Evolutionary conservation across 2,888 invertebrate species (phyloP), one percentile per base, ranked within the genome.

Genomic region (Drosophila nr. medialis): DNA sequence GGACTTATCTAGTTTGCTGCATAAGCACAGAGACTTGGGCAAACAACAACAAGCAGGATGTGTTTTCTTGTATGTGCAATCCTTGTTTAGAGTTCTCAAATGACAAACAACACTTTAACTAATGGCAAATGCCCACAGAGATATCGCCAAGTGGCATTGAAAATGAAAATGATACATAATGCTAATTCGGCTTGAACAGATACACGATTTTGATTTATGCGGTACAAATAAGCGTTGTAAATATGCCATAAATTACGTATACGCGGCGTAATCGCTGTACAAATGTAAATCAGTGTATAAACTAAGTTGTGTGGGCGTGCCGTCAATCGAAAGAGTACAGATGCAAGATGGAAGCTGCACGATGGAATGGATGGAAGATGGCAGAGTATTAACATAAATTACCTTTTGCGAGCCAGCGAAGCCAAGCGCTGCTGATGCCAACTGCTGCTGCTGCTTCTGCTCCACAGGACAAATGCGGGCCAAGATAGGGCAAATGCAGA

Each of bases 1-100:
- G 87, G 89, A 82, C 89, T 90, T 87, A 87, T 87, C 90, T 87
- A 87, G 80, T 89, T 89, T 89, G 89, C 71, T 72, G 87, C 65
- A n/a, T 32, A 66, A 56, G 60, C 56, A 58, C 72, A 30, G n/a
- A 15, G 40, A 8, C 65, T 68, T 75, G 62, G 59, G 70, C 75
- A 71, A 80, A 82, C 80, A 54, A 54, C 2, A 54, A 15, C 4
- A 50, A 51, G 18, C 54, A 53, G 61, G 49, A 69, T 53, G 61
- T 72, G 67, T 58, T 68, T 54, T 24, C 30, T 70, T 80, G 80
- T 90, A 86, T 83, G 74, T 70, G 61, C 62, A 67, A 78, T 83
- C 72, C 72, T 71, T 83, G 72, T 74, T 81, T 83, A 42, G 67
- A 64, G 53, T 75, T 70, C 38, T 21, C 32, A 40, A 45, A 50